Percentiles rank a stretch among this genome's conserved stretches.
These are phyloP conservation scores for Apantesis nais DNA, from an alignment of 2,888 invertebrate species.

Conservation along the genomic window DNA sequence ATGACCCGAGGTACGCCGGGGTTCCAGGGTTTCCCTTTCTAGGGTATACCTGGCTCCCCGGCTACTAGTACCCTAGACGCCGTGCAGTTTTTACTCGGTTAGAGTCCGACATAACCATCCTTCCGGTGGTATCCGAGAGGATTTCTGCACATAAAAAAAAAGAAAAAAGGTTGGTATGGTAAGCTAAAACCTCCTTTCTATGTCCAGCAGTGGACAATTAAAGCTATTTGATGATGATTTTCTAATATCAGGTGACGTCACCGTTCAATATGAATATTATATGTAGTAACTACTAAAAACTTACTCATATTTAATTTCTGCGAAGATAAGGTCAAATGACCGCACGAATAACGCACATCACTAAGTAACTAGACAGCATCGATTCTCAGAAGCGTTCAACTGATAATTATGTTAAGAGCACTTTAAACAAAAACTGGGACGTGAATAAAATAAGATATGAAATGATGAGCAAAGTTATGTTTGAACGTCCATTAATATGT, in stretches of 20 bases:
- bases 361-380: constrained; percentile 1
- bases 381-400: constrained; percentile 2
- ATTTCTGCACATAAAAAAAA: no score
- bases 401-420: constrained; percentile 5
- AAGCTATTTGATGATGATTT: no score
- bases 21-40: no score
- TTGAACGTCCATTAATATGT: not conserved
- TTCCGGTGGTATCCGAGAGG: no score
- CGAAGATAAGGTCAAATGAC: constrained; percentile 18
- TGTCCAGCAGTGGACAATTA: no score
- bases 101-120: no score
- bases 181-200: no score
- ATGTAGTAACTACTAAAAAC: not conserved
- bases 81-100: no score
- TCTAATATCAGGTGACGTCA: not conserved
- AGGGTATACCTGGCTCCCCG: no score
- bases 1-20: no score
- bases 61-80: no score
- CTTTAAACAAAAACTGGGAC: not conserved
- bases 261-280: not conserved
- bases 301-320: constrained; percentile 9
- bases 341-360: constrained; percentile 17
- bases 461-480: not conserved
- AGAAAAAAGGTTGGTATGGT: no score
- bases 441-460: not conserved